These are phyloP conservation scores for Acleris emargana DNA, from an alignment of 2,888 invertebrate genomes.

Conservation along the genomic window DNA sequence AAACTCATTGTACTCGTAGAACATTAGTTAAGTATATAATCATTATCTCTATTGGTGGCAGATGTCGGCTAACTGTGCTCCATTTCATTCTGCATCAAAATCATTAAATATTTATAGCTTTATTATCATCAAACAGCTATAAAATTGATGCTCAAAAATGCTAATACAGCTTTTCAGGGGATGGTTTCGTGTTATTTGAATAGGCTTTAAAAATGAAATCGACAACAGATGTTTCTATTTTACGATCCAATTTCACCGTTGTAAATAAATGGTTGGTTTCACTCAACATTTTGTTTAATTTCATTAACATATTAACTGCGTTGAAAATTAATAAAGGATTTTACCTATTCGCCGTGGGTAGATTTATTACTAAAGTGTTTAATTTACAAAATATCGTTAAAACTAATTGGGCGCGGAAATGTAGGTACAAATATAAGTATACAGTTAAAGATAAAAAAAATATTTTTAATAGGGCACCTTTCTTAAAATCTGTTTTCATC, in stretches of 20 bases:
- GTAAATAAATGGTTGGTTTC: conserved; percentile 45
- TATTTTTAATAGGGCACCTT: too few species aligned
- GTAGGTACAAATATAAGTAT: too few species aligned
- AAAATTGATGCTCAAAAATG: conserved; percentile 45
- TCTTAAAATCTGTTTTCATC: too few species aligned
- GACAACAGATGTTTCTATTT: conserved; percentile 69
- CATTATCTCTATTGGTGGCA: conserved; percentile 4
- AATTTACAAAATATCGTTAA: not conserved
- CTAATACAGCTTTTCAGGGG: conserved; percentile 53
- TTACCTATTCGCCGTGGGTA: not conserved
- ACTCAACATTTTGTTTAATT: conserved; percentile 38
- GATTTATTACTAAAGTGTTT: not conserved
- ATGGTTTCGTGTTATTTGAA: conserved; percentile 67
- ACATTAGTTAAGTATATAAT: not conserved
- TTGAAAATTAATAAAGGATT: conserved; percentile 10
- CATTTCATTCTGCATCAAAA: conserved; percentile 14
- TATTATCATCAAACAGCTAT: conserved; percentile 44
- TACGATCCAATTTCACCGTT: conserved; percentile 72
- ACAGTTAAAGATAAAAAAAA: too few species aligned
- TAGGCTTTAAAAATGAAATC: conserved; percentile 71
- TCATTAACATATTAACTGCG: conserved; percentile 25
- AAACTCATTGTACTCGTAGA: not conserved
- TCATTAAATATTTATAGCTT: conserved; percentile 33
- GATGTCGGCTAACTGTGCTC: conserved; percentile 13
- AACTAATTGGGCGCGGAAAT: too few species aligned